Conservation (phyloP, 2,113 vertebrate genomes). For the Cinclus mexicanus region DNA sequence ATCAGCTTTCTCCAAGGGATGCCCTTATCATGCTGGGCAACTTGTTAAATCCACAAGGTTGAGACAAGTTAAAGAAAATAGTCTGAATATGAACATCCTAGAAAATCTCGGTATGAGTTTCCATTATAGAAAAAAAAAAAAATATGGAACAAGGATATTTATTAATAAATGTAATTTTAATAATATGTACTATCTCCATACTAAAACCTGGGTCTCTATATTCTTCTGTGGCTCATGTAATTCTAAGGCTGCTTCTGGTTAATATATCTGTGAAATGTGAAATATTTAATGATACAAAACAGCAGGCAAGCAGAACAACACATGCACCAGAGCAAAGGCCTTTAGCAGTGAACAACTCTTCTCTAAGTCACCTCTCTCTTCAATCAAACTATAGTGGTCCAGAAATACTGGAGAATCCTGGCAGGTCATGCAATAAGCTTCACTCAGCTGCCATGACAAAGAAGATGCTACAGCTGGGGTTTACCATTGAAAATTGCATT, state of each 20-base stretch:
- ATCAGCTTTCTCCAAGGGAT: background rate
- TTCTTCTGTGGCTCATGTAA: background rate
- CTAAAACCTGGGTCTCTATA: background rate
- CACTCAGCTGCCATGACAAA: background rate
- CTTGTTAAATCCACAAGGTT: accelerated
- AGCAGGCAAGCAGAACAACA: background rate
- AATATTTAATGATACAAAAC: background rate
- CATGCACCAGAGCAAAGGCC: background rate
- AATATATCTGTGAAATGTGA: background rate
- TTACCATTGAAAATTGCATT: background rate
- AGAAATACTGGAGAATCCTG: background rate
- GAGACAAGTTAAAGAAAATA: background rate
- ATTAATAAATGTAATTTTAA: background rate
- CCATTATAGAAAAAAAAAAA: background rate
- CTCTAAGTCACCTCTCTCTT: background rate
- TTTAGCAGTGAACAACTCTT: background rate
- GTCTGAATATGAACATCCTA: background rate
- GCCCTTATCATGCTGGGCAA: background rate
- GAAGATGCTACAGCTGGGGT: background rate
- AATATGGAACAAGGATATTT: background rate
- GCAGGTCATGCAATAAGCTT: background rate
- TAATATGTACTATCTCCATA: background rate
- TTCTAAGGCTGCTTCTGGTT: background rate
- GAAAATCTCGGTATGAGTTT: background rate
- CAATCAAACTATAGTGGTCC: background rate